A percentile compares a stretch with the other conserved stretches of the same genome.
These are phyloP conservation scores for Drosophila heteroneura DNA, from an alignment of 2,888 invertebrate species.

Conservation along the genomic window DNA sequence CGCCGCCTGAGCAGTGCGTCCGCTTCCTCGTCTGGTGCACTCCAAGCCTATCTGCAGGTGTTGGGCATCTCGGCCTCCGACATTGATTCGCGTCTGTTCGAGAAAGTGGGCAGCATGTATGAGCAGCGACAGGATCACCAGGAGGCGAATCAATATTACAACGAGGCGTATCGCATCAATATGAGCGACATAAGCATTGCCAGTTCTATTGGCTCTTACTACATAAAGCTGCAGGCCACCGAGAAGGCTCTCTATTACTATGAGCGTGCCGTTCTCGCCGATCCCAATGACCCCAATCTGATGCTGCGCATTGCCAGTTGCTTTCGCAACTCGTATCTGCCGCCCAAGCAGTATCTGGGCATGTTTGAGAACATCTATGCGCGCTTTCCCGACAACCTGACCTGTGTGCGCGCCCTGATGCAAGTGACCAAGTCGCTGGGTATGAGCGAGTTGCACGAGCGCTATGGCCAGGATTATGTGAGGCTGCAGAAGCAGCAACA, in stretches of 20 bases:
- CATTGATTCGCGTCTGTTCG: slow-evolving; percentile 95
- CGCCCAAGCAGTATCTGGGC: slow-evolving; percentile 86
- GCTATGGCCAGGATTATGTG: slow-evolving; percentile 93
- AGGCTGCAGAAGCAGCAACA: slow-evolving; percentile 86
- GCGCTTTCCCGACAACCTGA: slow-evolving; percentile 97
- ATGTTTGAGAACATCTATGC: slow-evolving; percentile 88
- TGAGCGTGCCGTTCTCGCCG: slow-evolving; percentile 91
- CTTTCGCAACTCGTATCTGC: slow-evolving; percentile 91
- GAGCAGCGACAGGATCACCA: slow-evolving; percentile 96
- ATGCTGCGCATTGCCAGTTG: slow-evolving; percentile 94
- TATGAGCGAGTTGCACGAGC: slow-evolving; percentile 92
- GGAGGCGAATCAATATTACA: slow-evolving; percentile 88
- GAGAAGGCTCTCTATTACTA: slow-evolving; percentile 95
- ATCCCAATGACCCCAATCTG: slow-evolving; percentile 93
- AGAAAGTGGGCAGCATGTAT: slow-evolving; percentile 95
- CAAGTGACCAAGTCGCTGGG: slow-evolving; percentile 88
- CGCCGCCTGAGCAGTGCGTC: slow-evolving; percentile 74
- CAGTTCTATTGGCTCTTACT: slow-evolving; percentile 95
- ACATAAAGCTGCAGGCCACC: slow-evolving; percentile 94
- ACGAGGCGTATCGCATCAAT: slow-evolving; percentile 84
- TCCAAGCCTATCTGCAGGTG: slow-evolving; percentile 90
- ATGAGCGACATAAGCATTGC: slow-evolving; percentile 88
- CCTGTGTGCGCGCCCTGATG: slow-evolving; percentile 91
- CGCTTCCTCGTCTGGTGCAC: slow-evolving; percentile 86
- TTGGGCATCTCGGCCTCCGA: slow-evolving; percentile 92